phyloP scores from a whole-genome alignment of 1,140 invertebrate genomes.

The Pararge aegeria region DNA sequence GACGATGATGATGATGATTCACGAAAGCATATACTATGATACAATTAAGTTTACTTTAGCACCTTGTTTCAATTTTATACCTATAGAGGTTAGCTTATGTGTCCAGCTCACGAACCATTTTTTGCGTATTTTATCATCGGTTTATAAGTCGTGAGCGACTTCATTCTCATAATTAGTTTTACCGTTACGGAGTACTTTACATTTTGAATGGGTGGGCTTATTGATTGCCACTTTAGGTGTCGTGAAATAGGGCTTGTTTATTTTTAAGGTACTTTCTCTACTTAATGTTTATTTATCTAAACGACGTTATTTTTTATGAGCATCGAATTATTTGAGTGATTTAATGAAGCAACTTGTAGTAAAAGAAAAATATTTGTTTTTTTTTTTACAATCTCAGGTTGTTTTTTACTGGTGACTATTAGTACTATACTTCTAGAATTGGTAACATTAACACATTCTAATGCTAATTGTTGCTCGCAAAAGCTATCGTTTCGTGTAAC shows the following conservation, averaged over 20 bases:
- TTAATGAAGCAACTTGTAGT: not conserved
- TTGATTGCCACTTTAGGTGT: slow-evolving; percentile 47
- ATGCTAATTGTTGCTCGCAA: slow-evolving; percentile 67
- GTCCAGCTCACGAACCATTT: slow-evolving; percentile 56
- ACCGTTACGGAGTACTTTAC: slow-evolving; percentile 67
- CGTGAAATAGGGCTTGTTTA: slow-evolving; percentile 58
- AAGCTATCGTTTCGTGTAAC: slow-evolving; percentile 61
- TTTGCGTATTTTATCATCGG: slow-evolving; percentile 38
- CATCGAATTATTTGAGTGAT: not conserved
- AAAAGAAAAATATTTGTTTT: not conserved
- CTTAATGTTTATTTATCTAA: not conserved
- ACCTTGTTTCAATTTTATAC: not conserved
- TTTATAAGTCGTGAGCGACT: slow-evolving; percentile 54
- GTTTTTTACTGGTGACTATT: no score
- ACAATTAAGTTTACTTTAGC: not conserved
- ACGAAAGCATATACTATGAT: not conserved
- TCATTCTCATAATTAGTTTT: slow-evolving; percentile 74
- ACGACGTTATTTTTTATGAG: not conserved
- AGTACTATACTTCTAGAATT: slow-evolving; percentile 43
- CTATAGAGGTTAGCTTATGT: not conserved
- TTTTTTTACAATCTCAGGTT: no score
- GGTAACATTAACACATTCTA: slow-evolving; percentile 66
- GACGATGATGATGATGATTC: no score
- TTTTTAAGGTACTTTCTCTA: slow-evolving; percentile 37
- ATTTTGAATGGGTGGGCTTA: slow-evolving; percentile 56